Conservation (phyloP, 2,888 invertebrate species). For the Brachycybe producta region DNA sequence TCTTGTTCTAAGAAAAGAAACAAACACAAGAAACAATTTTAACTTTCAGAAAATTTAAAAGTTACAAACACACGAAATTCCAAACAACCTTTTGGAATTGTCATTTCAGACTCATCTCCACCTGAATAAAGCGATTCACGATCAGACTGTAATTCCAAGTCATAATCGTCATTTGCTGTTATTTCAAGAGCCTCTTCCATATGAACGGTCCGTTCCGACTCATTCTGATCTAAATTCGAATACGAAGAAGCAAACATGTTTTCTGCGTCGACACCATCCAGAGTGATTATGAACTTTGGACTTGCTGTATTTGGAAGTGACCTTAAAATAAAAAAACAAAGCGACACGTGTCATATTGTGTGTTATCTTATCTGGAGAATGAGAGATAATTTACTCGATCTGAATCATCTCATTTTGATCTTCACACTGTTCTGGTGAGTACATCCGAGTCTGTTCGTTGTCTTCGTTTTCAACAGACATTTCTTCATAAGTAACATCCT, state of each 20-base stretch:
- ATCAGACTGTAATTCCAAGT: slow-evolving; percentile 5
- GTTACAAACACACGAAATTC: neutral
- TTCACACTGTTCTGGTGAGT: no score
- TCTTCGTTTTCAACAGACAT: neutral
- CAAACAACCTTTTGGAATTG: neutral
- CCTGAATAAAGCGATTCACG: slow-evolving; percentile 12
- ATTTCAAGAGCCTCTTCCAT: neutral
- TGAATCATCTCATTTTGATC: no score
- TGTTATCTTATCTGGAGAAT: no score
- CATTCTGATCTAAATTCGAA: neutral
- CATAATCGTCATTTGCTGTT: neutral
- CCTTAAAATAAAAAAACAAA: slow-evolving; percentile 10
- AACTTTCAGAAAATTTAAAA: neutral
- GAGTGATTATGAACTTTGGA: slow-evolving; percentile 67
- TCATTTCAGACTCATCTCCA: neutral
- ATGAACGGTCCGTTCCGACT: neutral
- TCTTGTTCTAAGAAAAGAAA: neutral
- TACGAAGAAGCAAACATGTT: neutral
- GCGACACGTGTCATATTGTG: no score
- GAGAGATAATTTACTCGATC: no score
- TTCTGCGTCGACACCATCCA: slow-evolving; percentile 52
- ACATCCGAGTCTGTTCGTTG: neutral
- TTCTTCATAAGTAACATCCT: no score
- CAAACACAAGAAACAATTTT: neutral
- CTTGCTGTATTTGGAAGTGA: slow-evolving; percentile 28